Evolutionary conservation across 2,113 vertebrate genomes (phyloP).

Genomic region (Crypturellus undulatus): DNA sequence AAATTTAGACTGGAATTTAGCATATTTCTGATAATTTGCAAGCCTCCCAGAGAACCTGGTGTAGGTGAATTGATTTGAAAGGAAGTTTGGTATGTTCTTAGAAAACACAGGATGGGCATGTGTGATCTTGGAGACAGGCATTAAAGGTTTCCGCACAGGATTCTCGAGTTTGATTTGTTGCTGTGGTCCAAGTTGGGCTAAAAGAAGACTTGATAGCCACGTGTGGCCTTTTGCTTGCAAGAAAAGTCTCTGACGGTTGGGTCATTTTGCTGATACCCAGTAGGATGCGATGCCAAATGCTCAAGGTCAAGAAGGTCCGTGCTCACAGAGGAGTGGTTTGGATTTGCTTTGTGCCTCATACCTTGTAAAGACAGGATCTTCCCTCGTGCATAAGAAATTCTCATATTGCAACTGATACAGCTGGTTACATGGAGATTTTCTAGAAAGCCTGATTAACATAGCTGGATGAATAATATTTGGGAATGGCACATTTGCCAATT

Average conservation of each 20-base stretch:
- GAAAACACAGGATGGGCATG: background rate
- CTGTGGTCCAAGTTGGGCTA: background rate
- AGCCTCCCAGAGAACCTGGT: background rate
- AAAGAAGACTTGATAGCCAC: background rate
- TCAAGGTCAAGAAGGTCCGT: background rate
- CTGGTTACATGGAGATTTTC: background rate
- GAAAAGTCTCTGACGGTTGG: background rate
- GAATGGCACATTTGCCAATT: background rate
- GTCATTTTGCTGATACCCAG: background rate
- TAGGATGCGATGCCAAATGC: background rate
- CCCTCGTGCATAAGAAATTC: background rate
- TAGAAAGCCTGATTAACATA: background rate
- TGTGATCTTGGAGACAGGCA: background rate
- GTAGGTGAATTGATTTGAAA: background rate
- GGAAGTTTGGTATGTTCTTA: background rate
- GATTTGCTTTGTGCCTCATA: background rate
- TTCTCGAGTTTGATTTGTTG: background rate
- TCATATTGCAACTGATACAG: background rate
- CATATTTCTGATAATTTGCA: constrained; percentile 33
- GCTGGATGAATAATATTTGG: rapidly evolving
- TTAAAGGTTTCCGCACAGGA: background rate
- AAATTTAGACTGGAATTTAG: constrained; percentile 60
- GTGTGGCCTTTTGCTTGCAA: background rate
- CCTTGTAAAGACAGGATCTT: background rate
- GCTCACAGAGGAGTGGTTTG: background rate